Evolutionary conservation across 2,113 vertebrate genomes (phyloP), one percentile per base, ranked within the genome.

Genomic region (Pyrgilauda ruficollis): DNA sequence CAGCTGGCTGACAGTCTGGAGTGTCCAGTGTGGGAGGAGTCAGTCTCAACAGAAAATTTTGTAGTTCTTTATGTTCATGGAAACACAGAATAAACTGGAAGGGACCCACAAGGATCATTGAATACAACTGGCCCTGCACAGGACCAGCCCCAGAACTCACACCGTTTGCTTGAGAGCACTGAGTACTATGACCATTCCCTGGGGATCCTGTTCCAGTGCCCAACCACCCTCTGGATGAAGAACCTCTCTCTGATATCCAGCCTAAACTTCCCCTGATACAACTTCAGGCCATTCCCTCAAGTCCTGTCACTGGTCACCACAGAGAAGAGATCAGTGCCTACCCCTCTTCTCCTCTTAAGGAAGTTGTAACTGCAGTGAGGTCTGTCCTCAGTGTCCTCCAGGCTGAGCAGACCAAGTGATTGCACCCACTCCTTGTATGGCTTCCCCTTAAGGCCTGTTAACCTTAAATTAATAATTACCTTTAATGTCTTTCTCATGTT

Each of bases 321-420:
- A 50, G 24, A 44, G 33, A 3, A 53, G 56, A 41, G 16, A 67
- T 35, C 31, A 43, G 21, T 67, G 35, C 13, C 35, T 43, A 13
- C 1, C 8, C 26, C 2, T 58, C 12, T 49, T 47, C 43, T 13
- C 6, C 5, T 5, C 12, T 11, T 0, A 1, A 50, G 9, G 21
- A 59, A 43, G 20, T 7, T 50, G 15, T 13, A 55, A 35, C 31
- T 50, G 26, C 35, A 30, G 3, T 67, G 16, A 58, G 3, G 35
- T 76, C 62, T 43, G 4, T 19, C 35, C 31, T 76, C 35, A 26
- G 47, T 11, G 21, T 75, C 6, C 24, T 66, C 26, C 3, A 5
- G 21, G 10, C 20, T 49, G 35, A 58, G 13, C 70, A 49, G 43
- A 76, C 6, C 35, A 26, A 56, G 10, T 35, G 30, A 43, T 27